Evolutionary conservation across 2,888 invertebrate species (phyloP), one percentile per base, ranked within the genome.

Genomic region (Acrobasis repandana): DNA sequence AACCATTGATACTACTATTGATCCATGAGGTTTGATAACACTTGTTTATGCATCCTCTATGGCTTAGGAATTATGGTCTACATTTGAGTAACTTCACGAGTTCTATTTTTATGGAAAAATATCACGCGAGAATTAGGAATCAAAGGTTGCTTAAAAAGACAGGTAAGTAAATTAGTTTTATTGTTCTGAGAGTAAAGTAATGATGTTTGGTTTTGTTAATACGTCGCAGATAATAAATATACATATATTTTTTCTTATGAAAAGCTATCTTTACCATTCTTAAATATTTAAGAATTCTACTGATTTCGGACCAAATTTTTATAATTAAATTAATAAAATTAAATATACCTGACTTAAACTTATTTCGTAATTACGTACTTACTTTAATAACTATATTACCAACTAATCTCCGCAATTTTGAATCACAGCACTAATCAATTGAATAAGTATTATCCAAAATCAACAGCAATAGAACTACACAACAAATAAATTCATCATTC

Each of bases 401-500:
- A 20, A 11, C 34, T 34, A 15, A 54, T 38, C 54, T 38, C 14
- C 18, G 15, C 36, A 49, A 20, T 56, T 57, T 16, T 34, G 33
- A 50, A 59, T 59, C 63, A 63, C 54, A 54, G 54, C 54, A 54
- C 38, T 51, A 59, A 33, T 51, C 38, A 48, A 48, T 58, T 48
- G 48, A 48, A 28, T 15, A 28, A 28, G 28, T 28, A 50, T 18
- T 59, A 15, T 46, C 52, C 46, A 52, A 59, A 50, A 59, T 63
- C 46, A 56, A 47, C 52, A 38, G 20, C 38, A 49, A 60, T 33
- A 60, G 34, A 59, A 52, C 59, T 57, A 61, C 61, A 61, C 56
- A 59, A 57, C 51, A 54, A 54, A 38, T 63, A 57, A 56, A 61
- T 60, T 63, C 61, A 65, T 58, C 54, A 61, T 56, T 58, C 61